Percentiles rank a stretch among this genome's conserved stretches.
phyloP scores from a whole-genome alignment of 2,797 vertebrate species.

The Fistularia tabacaria region DNA sequence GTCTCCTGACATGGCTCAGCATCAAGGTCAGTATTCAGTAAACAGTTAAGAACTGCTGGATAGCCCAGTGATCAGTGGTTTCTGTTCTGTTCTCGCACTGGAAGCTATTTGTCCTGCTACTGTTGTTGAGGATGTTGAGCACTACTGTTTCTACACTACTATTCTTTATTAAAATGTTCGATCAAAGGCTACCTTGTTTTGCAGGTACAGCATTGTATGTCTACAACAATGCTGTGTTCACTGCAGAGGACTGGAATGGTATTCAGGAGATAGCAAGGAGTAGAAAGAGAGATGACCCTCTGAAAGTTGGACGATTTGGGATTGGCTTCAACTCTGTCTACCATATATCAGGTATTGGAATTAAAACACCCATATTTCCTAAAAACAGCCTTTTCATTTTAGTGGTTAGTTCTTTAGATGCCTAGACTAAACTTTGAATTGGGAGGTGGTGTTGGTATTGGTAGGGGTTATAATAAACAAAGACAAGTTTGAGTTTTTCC shows the following conservation, averaged over 20 bases:
- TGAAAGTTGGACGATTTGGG: constrained; percentile 98
- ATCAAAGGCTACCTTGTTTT: background rate
- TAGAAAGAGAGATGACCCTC: constrained; percentile 94
- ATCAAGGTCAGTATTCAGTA: constrained; percentile 79
- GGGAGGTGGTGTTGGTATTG: no score
- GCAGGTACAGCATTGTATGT: constrained; percentile 90
- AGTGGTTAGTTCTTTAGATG: no score
- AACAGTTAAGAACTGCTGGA: background rate
- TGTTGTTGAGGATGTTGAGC: constrained; percentile 9
- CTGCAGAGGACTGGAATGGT: constrained; percentile 92
- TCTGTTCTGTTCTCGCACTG: background rate
- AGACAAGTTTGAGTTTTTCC: no score
- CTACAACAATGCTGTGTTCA: constrained; percentile 94
- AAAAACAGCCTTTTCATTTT: background rate
- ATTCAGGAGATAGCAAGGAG: constrained; percentile 98
- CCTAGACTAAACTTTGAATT: no score
- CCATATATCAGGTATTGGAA: constrained; percentile 90
- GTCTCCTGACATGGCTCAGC: constrained; percentile 91
- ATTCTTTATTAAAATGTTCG: no score
- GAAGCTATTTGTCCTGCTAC: background rate
- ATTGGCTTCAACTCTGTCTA: constrained; percentile 99
- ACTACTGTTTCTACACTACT: no score
- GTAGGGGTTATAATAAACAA: no score
- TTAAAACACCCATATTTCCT: background rate
- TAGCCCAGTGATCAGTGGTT: no score